phyloP scores from a whole-genome alignment of 1,140 invertebrate genomes.

The Galleria mellonella region DNA sequence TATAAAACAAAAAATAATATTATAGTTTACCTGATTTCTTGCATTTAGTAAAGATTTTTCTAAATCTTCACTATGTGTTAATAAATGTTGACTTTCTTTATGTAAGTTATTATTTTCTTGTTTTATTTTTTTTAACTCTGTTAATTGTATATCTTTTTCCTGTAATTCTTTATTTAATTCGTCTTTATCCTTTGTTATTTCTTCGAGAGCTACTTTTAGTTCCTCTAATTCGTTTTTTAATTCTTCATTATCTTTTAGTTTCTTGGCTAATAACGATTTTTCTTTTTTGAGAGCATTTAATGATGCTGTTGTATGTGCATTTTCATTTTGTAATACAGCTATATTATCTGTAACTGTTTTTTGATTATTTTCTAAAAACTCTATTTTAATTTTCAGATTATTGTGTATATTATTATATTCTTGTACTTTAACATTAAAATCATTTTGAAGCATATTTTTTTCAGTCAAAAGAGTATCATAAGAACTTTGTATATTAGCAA shows the following conservation, averaged over 20 bases:
- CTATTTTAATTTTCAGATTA: slow-evolving; percentile 35
- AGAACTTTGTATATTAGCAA: slow-evolving; percentile 22
- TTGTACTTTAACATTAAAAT: slow-evolving; percentile 32
- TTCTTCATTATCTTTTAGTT: slow-evolving; percentile 31
- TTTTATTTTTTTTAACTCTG: slow-evolving; percentile 25
- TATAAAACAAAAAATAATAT: no score
- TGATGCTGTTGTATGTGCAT: slow-evolving; percentile 17
- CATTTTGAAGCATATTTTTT: slow-evolving; percentile 25
- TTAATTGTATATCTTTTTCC: slow-evolving; percentile 11
- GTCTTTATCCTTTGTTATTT: slow-evolving; percentile 35
- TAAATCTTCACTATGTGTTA: slow-evolving; percentile 33
- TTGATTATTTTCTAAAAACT: slow-evolving; percentile 20
- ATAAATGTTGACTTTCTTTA: slow-evolving; percentile 28
- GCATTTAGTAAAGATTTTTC: slow-evolving; percentile 34
- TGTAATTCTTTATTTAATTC: slow-evolving; percentile 30
- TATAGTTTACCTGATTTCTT: slow-evolving; percentile 31
- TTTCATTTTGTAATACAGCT: slow-evolving; percentile 28
- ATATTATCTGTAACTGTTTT: slow-evolving; percentile 21
- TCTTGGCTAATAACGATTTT: slow-evolving; percentile 26
- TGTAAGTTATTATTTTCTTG: slow-evolving; percentile 32
- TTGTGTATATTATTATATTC: slow-evolving; percentile 34
- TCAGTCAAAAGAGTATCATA: slow-evolving; percentile 24
- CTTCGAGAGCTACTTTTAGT: slow-evolving; percentile 20
- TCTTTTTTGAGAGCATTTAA: slow-evolving; percentile 29
- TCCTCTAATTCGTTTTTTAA: slow-evolving; percentile 31